Conservation (phyloP, 2,888 invertebrate species). For the Athetis lepigone region DNA sequence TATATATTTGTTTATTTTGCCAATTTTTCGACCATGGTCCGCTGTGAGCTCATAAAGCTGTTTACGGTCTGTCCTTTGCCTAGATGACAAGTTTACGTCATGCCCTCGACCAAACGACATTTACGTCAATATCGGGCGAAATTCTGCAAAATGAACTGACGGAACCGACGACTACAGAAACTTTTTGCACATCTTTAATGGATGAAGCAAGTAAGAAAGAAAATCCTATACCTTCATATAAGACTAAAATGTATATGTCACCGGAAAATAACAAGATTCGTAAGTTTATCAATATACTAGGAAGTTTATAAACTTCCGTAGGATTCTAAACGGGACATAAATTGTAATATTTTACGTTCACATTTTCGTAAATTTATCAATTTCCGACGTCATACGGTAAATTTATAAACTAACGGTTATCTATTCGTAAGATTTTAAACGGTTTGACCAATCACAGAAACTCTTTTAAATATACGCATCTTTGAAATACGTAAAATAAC, state of each 20-base stretch:
- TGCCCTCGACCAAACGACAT: constrained; percentile 29
- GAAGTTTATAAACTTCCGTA: too few relatives aligned
- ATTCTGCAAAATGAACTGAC: constrained; percentile 4
- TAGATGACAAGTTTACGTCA: constrained; percentile 34
- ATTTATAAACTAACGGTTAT: too few relatives aligned
- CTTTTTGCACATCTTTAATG: not conserved
- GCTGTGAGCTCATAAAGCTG: constrained; percentile 30
- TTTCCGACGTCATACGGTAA: too few relatives aligned
- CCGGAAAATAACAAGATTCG: too few relatives aligned
- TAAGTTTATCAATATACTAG: too few relatives aligned
- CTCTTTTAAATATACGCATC: too few relatives aligned
- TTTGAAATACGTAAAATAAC: too few relatives aligned
- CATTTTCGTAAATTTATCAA: too few relatives aligned
- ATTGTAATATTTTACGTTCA: too few relatives aligned
- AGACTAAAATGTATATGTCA: constrained; percentile 26
- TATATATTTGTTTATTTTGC: constrained; percentile 6
- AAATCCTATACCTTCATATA: constrained; percentile 5
- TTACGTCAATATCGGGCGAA: constrained; percentile 17
- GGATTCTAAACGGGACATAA: too few relatives aligned
- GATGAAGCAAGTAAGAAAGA: not conserved
- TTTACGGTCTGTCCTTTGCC: constrained; percentile 45
- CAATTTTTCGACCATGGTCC: not conserved
- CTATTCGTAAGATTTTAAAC: too few relatives aligned
- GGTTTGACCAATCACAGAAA: too few relatives aligned
- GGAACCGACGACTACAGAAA: not conserved